A percentile compares a stretch with the other conserved stretches of the same genome.
phyloP scores from a whole-genome alignment of 2,888 invertebrate species.

The Conistra vaccinii region DNA sequence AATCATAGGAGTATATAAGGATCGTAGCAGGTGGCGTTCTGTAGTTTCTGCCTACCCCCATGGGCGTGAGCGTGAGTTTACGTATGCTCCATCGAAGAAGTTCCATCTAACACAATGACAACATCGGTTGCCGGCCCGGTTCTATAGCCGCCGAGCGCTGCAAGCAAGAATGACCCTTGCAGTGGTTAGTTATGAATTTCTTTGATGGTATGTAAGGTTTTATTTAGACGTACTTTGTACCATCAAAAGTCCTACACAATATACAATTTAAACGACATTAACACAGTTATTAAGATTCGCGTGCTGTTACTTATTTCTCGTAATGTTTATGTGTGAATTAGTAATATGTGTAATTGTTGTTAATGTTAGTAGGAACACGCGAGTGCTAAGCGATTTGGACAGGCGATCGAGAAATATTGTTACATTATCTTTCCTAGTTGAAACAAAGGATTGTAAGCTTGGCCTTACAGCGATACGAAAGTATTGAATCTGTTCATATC shows the following conservation, averaged over 20 bases:
- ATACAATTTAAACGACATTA: constrained; percentile 22
- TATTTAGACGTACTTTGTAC: no score
- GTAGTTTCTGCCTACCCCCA: no score
- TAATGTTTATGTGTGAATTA: constrained; percentile 35
- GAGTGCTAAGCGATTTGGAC: constrained; percentile 26
- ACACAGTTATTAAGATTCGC: constrained; percentile 47
- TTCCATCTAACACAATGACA: no score
- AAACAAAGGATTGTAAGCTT: not conserved
- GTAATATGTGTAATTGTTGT: constrained; percentile 44
- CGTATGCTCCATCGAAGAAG: no score
- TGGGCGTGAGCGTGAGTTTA: no score
- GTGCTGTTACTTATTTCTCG: constrained; percentile 35
- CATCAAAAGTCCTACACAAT: constrained; percentile 1
- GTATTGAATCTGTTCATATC: not conserved
- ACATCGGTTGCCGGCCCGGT: no score
- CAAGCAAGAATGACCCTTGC: no score
- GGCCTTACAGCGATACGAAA: not conserved
- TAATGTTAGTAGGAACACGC: constrained; percentile 38
- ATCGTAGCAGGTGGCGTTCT: no score
- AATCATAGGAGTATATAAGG: no score
- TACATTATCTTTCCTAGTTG: not conserved
- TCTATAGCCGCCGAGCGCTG: no score
- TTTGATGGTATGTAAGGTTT: no score
- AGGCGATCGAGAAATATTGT: constrained; percentile 34
- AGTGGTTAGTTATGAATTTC: no score